A percentile compares a stretch with the other conserved stretches of the same genome.
phyloP scores from a whole-genome alignment of 2,113 vertebrate species.

The Gambusia affinis region DNA sequence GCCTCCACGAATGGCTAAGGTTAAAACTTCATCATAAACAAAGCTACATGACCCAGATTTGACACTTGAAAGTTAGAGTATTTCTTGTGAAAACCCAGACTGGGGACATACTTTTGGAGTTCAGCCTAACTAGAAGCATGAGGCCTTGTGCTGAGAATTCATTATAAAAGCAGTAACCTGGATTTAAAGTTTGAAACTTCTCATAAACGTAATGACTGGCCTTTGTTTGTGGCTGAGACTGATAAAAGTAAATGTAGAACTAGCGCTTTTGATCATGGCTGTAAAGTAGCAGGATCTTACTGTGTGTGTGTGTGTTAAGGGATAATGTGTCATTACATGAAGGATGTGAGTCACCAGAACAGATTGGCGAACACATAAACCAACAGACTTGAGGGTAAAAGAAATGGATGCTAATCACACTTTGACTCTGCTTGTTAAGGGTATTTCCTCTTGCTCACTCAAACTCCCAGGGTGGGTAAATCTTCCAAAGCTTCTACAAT shows the following conservation, averaged over 20 bases:
- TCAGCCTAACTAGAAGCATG: constrained; percentile 31
- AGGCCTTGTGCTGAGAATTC: constrained; percentile 31
- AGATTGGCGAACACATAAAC: constrained; percentile 62
- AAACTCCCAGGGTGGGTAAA: constrained; percentile 70
- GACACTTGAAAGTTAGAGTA: constrained; percentile 16
- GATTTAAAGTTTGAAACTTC: constrained; percentile 54
- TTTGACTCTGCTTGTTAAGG: constrained; percentile 76
- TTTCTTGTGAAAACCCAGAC: constrained; percentile 36
- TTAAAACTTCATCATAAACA: constrained; percentile 58
- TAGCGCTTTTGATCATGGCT: constrained; percentile 70
- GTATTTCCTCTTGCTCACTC: constrained; percentile 74
- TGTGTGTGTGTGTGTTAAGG: constrained; percentile 67
- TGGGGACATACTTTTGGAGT: constrained; percentile 15
- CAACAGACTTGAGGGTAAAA: constrained; percentile 53
- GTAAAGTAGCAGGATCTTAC: constrained; percentile 71
- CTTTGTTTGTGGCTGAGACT: constrained; percentile 52
- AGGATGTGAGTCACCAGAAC: constrained; percentile 75
- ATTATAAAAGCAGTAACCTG: constrained; percentile 56
- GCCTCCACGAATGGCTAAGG: constrained; percentile 44
- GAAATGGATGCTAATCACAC: constrained; percentile 69
- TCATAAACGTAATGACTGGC: constrained; percentile 57
- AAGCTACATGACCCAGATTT: constrained; percentile 19
- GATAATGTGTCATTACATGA: constrained; percentile 78
- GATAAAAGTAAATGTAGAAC: constrained; percentile 66
- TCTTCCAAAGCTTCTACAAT: constrained; percentile 58